phyloP scores from a whole-genome alignment of 2,888 invertebrate species.

The Trichogramma evanescens region DNA sequence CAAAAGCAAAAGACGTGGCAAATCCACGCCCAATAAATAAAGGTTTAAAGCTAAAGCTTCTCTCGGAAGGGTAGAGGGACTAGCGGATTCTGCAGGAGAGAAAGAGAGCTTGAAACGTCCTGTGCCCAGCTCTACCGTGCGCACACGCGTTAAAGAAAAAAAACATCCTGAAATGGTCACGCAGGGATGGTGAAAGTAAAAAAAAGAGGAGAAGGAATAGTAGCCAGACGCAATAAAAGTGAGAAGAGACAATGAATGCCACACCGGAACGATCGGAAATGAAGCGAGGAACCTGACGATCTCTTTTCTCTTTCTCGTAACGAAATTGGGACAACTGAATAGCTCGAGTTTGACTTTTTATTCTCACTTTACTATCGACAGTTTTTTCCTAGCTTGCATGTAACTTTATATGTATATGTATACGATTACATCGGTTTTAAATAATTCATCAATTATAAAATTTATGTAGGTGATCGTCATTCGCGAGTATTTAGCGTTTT shows the following conservation, averaged over 20 bases:
- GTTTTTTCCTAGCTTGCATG: no score
- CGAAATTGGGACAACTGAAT: constrained; percentile 29
- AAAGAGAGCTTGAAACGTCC: constrained; percentile 3
- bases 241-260: neutral
- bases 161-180: neutral
- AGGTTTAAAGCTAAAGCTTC: constrained; percentile 27
- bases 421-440: no score
- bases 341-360: no score
- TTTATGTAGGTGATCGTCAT: no score
- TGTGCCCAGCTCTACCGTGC: constrained; percentile 9
- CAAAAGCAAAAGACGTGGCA: constrained; percentile 17
- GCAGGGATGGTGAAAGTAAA: neutral
- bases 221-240: neutral
- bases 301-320: neutral
- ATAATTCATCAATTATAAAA: no score
- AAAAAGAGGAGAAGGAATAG: neutral
- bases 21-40: constrained; percentile 26
- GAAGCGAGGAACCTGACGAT: constrained; percentile 11
- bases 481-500: no score
- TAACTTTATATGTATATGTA: no score
- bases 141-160: constrained; percentile 5
- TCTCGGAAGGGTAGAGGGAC: constrained; percentile 13
- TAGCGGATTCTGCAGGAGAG: neutral
- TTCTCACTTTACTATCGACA: no score
- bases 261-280: constrained; percentile 12